A percentile compares a stretch with the other conserved stretches of the same genome.
Evolutionary conservation across 1,140 invertebrate species (phyloP).

Genomic region (Hylaeus anthracinus): DNA sequence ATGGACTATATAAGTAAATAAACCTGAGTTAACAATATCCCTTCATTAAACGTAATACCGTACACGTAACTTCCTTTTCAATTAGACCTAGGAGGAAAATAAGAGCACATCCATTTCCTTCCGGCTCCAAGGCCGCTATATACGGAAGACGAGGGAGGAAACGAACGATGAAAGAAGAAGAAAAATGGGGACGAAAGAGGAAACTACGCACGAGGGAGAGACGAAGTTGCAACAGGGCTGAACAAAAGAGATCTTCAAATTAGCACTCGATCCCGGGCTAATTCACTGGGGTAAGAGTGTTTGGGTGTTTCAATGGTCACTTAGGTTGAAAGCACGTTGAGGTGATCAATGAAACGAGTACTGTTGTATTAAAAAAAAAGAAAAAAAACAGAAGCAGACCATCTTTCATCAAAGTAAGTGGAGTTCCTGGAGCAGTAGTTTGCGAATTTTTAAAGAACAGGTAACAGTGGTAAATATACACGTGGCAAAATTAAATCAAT

Average conservation of each 20-base stretch:
- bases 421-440: neutral
- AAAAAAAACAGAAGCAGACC: too few species aligned
- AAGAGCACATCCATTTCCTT: slow-evolving; percentile 36
- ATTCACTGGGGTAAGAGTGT: neutral
- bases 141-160: neutral
- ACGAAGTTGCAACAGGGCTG: neutral
- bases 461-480: neutral
- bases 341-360: neutral
- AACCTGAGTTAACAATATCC: neutral
- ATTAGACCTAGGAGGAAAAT: slow-evolving; percentile 2
- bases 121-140: neutral
- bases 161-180: neutral
- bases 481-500: neutral
- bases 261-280: slow-evolving; percentile 19
- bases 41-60: neutral
- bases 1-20: too few species aligned
- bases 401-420: slow-evolving; percentile 36
- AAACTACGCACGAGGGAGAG: neutral
- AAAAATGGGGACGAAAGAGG: neutral
- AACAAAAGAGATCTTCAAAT: slow-evolving; percentile 15
- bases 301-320: neutral
- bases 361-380: neutral
- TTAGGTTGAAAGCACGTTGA: neutral
- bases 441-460: neutral
- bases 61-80: slow-evolving; percentile 1